phyloP scores from a whole-genome alignment of 30 jellyfish, hydroid and myxozoan species.

The Aurelia coerulea region DNA sequence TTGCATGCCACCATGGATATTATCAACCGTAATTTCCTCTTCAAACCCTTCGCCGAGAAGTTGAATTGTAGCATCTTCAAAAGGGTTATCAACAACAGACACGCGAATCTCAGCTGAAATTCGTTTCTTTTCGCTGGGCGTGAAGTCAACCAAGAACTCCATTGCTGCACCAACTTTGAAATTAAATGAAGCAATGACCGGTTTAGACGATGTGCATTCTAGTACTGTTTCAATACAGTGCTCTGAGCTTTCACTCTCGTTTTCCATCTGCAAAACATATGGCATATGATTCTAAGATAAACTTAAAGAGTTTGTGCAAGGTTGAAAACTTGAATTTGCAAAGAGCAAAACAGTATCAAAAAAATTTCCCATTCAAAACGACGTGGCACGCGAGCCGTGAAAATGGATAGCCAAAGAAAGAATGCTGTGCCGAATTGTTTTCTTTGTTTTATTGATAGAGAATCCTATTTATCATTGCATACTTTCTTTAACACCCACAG shows the following conservation, averaged over 20 bases:
- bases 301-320: too few species aligned
- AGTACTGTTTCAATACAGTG: slow-evolving; percentile 19
- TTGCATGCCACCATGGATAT: slow-evolving; percentile 69
- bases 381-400: too few species aligned
- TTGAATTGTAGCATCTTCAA: slow-evolving; percentile 82
- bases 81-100: slow-evolving; percentile 90
- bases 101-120: slow-evolving; percentile 78
- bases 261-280: too few species aligned
- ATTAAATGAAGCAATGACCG: slow-evolving; percentile 50
- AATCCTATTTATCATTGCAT: too few species aligned
- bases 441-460: too few species aligned
- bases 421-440: too few species aligned
- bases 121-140: slow-evolving; percentile 64
- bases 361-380: too few species aligned
- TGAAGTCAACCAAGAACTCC: slow-evolving; percentile 71
- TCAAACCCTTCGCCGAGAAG: slow-evolving; percentile 88
- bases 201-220: slow-evolving; percentile 62
- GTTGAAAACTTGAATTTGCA: too few species aligned
- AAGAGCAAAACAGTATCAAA: too few species aligned
- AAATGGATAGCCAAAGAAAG: too few species aligned
- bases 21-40: slow-evolving; percentile 88
- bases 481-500: too few species aligned
- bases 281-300: too few species aligned
- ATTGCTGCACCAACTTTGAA: slow-evolving; percentile 62
- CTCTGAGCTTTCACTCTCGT: background rate